Evolutionary conservation across 2,888 invertebrate genomes (phyloP).

Genomic region (Leptodirus hochenwartii): DNA sequence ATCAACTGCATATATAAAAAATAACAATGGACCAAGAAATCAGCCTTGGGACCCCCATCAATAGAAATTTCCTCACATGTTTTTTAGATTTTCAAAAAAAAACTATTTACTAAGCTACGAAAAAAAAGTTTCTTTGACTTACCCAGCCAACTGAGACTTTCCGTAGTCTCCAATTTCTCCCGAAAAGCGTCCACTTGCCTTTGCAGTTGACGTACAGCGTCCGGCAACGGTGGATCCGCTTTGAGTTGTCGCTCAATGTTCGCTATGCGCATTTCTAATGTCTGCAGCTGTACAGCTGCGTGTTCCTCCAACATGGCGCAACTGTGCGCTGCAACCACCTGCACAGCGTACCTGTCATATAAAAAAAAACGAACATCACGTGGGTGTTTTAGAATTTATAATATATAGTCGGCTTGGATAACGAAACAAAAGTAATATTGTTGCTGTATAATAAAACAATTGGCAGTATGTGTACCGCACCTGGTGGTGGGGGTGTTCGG

Average conservation of each 20-base stretch:
- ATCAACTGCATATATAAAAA: too few relatives aligned
- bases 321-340: conserved; percentile 23
- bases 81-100: too few relatives aligned
- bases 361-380: neutral
- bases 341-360: conserved; percentile 2
- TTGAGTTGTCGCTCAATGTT: conserved; percentile 36
- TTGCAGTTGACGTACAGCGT: conserved; percentile 35
- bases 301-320: conserved; percentile 26
- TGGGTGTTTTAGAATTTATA: too few relatives aligned
- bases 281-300: conserved; percentile 32
- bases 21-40: too few relatives aligned
- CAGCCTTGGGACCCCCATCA: too few relatives aligned
- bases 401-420: too few relatives aligned
- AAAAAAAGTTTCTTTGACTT: conserved; percentile 15
- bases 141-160: conserved; percentile 44
- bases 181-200: conserved; percentile 38
- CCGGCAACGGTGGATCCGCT: conserved; percentile 32
- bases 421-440: too few relatives aligned
- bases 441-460: too few relatives aligned
- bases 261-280: conserved; percentile 35
- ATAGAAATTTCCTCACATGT: too few relatives aligned
- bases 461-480: too few relatives aligned
- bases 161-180: conserved; percentile 39
- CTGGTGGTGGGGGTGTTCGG: conserved; percentile 36
- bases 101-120: conserved; percentile 1